A percentile compares a stretch with the other conserved stretches of the same genome.
phyloP scores from a whole-genome alignment of 1,140 invertebrate species.

The Hycleus phaleratus region DNA sequence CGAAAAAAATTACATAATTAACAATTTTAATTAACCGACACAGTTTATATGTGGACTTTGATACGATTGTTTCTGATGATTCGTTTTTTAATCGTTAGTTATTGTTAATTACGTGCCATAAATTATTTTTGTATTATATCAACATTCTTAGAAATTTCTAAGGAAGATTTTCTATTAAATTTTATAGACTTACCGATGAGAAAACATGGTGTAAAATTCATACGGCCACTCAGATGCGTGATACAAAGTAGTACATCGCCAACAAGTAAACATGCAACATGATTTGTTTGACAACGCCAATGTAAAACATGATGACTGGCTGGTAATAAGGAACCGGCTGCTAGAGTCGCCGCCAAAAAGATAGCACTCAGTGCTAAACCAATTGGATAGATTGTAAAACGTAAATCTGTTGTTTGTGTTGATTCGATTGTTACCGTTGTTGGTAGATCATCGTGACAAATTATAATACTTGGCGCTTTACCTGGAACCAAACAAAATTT shows the following conservation, averaged over 20 bases:
- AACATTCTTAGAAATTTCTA: no score
- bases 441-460: constrained; percentile 21
- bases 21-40: no score
- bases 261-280: constrained; percentile 69
- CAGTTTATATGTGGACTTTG: no score
- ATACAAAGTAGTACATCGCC: constrained; percentile 68
- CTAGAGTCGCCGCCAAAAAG: constrained; percentile 68
- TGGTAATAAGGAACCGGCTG: constrained; percentile 64
- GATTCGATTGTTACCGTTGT: background rate
- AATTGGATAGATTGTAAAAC: constrained; percentile 63
- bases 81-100: no score
- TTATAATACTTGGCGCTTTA: constrained; percentile 23
- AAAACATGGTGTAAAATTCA: constrained; percentile 49
- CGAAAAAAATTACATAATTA: no score
- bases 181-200: constrained; percentile 50
- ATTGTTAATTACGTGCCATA: no score
- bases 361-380: constrained; percentile 66
- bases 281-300: constrained; percentile 77
- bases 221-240: constrained; percentile 56
- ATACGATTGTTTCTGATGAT: no score
- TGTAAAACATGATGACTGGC: constrained; percentile 74
- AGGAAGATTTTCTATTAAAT: no score
- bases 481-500: constrained; percentile 19
- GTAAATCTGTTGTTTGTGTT: constrained; percentile 40
- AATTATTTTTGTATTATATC: no score